These are phyloP conservation scores for Drosophila parthenogenetica DNA, from an alignment of 2,888 invertebrate genomes.

Conservation along the genomic window DNA sequence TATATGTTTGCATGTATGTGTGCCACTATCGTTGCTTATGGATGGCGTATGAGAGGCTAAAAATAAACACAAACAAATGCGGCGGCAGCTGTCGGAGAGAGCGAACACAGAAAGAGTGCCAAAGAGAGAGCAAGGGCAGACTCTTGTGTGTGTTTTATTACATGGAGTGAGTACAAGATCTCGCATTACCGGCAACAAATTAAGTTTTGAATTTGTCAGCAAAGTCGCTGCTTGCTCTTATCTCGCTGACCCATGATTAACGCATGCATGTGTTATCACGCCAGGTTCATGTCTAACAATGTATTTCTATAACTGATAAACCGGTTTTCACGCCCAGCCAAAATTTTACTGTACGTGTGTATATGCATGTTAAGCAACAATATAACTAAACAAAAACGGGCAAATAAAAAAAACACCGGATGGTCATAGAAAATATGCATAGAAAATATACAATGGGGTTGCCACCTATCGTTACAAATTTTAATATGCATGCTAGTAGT, in stretches of 20 bases:
- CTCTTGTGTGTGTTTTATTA: constrained; percentile 17
- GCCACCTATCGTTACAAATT: constrained; percentile 50
- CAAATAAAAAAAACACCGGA: constrained; percentile 28
- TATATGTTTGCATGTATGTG: constrained; percentile 2
- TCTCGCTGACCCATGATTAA: constrained; percentile 62
- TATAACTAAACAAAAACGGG: constrained; percentile 44
- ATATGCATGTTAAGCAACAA: constrained; percentile 20
- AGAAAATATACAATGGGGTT: constrained; percentile 45
- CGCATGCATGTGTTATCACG: constrained; percentile 55
- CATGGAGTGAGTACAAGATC: constrained; percentile 47
- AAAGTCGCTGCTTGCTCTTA: constrained; percentile 48
- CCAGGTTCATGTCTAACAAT: constrained; percentile 52
- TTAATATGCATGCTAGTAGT: constrained; percentile 3
- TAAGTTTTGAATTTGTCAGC: constrained; percentile 54
- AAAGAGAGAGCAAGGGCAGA: background rate
- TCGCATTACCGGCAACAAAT: constrained; percentile 59
- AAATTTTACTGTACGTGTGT: constrained; percentile 24
- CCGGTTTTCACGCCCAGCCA: constrained; percentile 73
- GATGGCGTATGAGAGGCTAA: constrained; percentile 40
- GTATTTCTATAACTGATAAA: constrained; percentile 63
- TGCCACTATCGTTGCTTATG: constrained; percentile 35
- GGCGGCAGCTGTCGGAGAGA: constrained; percentile 18
- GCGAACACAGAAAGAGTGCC: constrained; percentile 5
- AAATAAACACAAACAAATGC: constrained; percentile 61
- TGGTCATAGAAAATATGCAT: constrained; percentile 28